Evolutionary conservation across 2,888 invertebrate species (phyloP).

Genomic region (Netelia virgata): DNA sequence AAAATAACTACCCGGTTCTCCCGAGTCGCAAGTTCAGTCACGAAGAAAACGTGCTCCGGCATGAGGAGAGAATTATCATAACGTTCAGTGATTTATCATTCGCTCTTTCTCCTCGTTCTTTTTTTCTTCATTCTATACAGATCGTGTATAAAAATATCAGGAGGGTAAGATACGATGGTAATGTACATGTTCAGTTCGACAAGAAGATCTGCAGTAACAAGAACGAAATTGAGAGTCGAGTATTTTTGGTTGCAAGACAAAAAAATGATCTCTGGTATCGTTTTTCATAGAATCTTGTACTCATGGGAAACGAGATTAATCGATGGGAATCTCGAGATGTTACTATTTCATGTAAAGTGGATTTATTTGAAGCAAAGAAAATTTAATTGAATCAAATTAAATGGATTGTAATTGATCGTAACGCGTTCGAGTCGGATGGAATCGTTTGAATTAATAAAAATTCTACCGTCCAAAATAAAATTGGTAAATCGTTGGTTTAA

Average conservation of each 20-base stretch:
- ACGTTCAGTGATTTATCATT: slow-evolving; percentile 26
- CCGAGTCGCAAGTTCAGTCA: slow-evolving; percentile 2
- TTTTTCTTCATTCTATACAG: neutral
- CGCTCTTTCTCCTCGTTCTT: slow-evolving; percentile 10
- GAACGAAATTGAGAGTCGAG: neutral
- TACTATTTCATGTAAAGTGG: neutral
- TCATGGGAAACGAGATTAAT: neutral
- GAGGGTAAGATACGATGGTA: neutral
- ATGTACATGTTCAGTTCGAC: neutral
- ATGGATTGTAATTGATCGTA: neutral
- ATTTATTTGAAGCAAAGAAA: neutral
- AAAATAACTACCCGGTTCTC: slow-evolving; percentile 14
- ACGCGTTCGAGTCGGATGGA: neutral
- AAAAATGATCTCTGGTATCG: neutral
- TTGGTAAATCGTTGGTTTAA: no score
- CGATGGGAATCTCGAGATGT: neutral
- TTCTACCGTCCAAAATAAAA: no score
- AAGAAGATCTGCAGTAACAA: neutral
- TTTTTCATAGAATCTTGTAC: neutral
- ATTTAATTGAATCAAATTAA: neutral
- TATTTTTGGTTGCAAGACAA: neutral
- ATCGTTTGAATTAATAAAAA: neutral
- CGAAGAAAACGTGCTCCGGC: slow-evolving; percentile 10
- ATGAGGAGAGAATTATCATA: slow-evolving; percentile 23
- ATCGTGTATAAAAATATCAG: slow-evolving; percentile 25